These are phyloP conservation scores for Gorsachius magnificus DNA, from an alignment of 2,797 vertebrate genomes.

Conservation along the genomic window DNA sequence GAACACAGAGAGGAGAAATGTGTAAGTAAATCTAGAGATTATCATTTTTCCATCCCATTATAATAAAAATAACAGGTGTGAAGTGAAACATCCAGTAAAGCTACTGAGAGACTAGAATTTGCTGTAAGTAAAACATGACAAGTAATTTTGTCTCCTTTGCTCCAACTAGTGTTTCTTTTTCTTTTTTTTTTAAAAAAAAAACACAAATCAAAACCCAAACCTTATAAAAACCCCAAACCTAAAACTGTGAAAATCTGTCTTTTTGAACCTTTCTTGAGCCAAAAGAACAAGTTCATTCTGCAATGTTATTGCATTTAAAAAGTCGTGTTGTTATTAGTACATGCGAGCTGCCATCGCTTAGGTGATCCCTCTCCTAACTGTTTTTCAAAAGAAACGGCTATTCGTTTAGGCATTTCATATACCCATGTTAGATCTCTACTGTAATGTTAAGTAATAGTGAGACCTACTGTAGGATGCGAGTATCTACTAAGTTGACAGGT, in stretches of 20 bases:
- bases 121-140: background rate
- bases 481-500: conserved; percentile 23
- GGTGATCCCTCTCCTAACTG: background rate
- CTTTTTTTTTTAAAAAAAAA: background rate
- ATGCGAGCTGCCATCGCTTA: background rate
- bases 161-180: background rate
- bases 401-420: background rate
- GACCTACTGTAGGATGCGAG: background rate
- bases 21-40: background rate
- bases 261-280: background rate
- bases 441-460: background rate
- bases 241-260: background rate
- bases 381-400: background rate
- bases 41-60: background rate
- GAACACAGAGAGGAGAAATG: background rate
- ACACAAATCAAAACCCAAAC: too few relatives aligned
- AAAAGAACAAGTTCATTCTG: background rate
- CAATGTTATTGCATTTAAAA: background rate
- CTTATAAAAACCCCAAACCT: rapidly evolving
- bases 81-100: background rate
- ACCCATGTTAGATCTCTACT: background rate
- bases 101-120: background rate
- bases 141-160: background rate
- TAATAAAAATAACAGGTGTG: background rate
- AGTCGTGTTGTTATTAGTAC: background rate